Base-by-base conservation (phyloP, 2,113 vertebrate genomes). In the Vanacampus margaritifer region DNA sequence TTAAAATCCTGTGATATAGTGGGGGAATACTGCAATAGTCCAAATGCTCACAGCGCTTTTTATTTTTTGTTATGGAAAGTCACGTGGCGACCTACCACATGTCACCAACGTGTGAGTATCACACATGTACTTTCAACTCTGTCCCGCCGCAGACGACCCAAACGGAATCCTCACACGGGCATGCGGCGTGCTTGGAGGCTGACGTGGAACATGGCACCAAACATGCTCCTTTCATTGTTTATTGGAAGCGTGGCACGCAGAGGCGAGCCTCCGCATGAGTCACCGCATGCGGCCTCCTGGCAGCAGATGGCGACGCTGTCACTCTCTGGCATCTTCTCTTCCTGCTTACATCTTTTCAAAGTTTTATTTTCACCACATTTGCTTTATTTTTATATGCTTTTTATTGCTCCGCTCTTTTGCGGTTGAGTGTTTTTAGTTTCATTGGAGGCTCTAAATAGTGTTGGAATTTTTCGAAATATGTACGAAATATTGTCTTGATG, bases 241-340 rank as follows among this genome's bases (percentile, higher is more conserved):
- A 21, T 36, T 21, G 37, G 39, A 13, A 23, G 19, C 19, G 2
- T 11, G 17, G 11, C 39, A 72, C 75, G 72, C 67, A 16, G 23
- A 74, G 82, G 86, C 83, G 39, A 82, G 84, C 74, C 84, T 81
- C 76, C 74, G 81, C 87, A 87, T 74, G 84, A 85, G 76, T 69
- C 65, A 45, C 75, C 63, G 74, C 84, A 78, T 82, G 80, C 62
- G 68, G 51, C 78, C 73, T 62, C 76, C 78, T 82, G 86, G 84
- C 86, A 86, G 88, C 86, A 87, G 87, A 88, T 89, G 82, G 84
- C 85, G 84, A 79, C 74, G 79, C 80, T 83, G 72, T 62, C 60
- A 43, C n/a, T 8, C 45, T 24, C 26, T 28, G 54, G 54, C 54
- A 28, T 57, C 14, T 17, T 57, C 6, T 51, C 48, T 65, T 37